Evolutionary conservation across 2,113 vertebrate genomes (phyloP), one percentile per base, ranked within the genome.

Genomic region (Haplochromis vanheusdeni): DNA sequence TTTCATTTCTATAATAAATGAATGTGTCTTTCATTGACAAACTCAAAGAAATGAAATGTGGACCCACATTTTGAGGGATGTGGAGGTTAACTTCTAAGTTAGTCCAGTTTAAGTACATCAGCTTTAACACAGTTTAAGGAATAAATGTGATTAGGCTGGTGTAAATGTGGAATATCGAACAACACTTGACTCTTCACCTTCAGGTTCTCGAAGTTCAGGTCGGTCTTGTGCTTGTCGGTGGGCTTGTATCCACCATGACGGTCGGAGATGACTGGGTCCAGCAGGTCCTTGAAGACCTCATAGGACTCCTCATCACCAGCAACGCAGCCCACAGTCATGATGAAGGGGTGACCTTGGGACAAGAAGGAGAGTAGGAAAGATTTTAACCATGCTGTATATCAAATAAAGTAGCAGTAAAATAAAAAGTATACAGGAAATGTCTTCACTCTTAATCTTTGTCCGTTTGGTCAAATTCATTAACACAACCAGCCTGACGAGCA

Each of bases 281-380:
- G 96, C 88, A 99, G 94, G 0, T 97, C 98, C 96, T 98, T 98
- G 96, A 99, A 99, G 37, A 96, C 92, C 0, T 93, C 94, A 0
- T 99, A 99, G 86, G 90, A 97, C 90, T 99, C 98, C 93, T 98
- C 98, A 3, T 99, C 98, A 26, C 98, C 98, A 5, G 98, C 98
- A 55, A 99, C 94, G 3, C 97, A 98, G 89, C 98, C 98, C 26
- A 99, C 98, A 0, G 98, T 99, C 98, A 99, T 99, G 97, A 99
- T 99, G 95, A 97, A 99, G 81, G 98, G 98, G 92, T 98, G 98
- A 52, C 98, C 98, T 98, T 10, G 8, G 21, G 10, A 70, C 9
- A 37, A 19, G 40, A 81, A 47, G 52, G 26, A 19, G 10, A n/a
- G 7, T 14, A 14, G 62, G 19, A 13, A 55, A 10, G 42, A 31